Evolutionary conservation across 64 coral and sea anemone species (phyloP), one percentile per base, ranked within the genome.

Genomic region (Montipora cactus): DNA sequence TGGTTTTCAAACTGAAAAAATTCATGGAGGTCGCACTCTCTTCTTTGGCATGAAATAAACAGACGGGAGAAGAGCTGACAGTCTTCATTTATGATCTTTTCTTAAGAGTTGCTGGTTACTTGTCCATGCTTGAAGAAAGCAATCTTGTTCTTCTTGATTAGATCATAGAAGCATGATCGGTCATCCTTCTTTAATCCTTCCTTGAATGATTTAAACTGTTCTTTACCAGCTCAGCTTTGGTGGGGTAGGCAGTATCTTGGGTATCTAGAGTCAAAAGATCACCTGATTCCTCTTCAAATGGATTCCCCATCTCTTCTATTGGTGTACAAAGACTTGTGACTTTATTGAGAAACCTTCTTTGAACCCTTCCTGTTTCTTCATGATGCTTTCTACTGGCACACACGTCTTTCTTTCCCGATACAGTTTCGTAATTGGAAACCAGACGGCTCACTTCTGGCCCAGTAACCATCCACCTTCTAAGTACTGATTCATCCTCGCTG

Each of bases 1-100:
- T 95, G 93, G 78, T 95, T 95, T 50, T 95, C 87, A 18, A 85
- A 85, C 62, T 91, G 59, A 28, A 95, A 95, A 53, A 95, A 90
- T 28, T 95, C 93, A 25, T 76, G 87, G 16, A 95, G 73, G 44
- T 95, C 93, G 37, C 93, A 85, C 48, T 90, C 66, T 49, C 59
- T 76, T 49, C 59, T 95, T 20, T 95, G 80, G 69, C 87, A 90
- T 66, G 93, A 90, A 79, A 95, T 90, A 75, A 95, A 90, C 15
- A 80, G 64, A n/a, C 78, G 53, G 18, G 89, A 91, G 47, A 91
- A 91, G 44, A 81, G 16, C 75, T 87, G 59, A 74, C 87, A 94
- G 86, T 89, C 87, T 61, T 84, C 93, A 47, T 94, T 94, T 19
- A 88, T 81, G 49, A 83, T 89, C 47, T 89, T 89, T 2, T 94